Evolutionary conservation across 2,888 invertebrate genomes (phyloP).

Genomic region (Tupiocoris notatus): DNA sequence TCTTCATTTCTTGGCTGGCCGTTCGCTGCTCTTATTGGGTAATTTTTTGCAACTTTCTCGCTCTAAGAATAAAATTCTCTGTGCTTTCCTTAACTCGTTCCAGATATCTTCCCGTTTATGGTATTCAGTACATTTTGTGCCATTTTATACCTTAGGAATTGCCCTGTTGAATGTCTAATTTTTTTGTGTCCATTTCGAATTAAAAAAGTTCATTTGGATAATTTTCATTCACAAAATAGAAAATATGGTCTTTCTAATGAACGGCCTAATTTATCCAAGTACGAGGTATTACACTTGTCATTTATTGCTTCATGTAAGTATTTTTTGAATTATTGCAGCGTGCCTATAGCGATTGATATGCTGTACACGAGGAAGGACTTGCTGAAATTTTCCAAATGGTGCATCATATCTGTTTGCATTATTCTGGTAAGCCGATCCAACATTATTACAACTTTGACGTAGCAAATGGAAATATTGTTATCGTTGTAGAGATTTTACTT

Average conservation of each 20-base stretch:
- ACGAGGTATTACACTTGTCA: too few relatives aligned
- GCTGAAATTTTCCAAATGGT: slow-evolving; percentile 74
- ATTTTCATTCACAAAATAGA: too few relatives aligned
- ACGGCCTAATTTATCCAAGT: too few relatives aligned
- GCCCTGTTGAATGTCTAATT: too few relatives aligned
- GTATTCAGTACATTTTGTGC: not conserved
- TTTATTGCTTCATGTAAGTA: too few relatives aligned
- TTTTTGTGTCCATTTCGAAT: too few relatives aligned
- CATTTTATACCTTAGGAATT: too few relatives aligned
- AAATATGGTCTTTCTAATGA: too few relatives aligned
- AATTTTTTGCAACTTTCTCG: slow-evolving; percentile 40
- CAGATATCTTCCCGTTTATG: not conserved
- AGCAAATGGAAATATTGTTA: too few relatives aligned
- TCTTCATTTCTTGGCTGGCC: slow-evolving; percentile 90
- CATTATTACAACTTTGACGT: too few relatives aligned
- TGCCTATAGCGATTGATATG: slow-evolving; percentile 86
- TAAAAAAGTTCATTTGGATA: too few relatives aligned
- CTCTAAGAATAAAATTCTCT: not conserved
- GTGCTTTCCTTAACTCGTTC: not conserved
- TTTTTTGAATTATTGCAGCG: slow-evolving; percentile 56
- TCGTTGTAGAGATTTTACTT: too few relatives aligned
- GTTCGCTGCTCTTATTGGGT: slow-evolving; percentile 90
- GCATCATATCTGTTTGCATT: slow-evolving; percentile 65
- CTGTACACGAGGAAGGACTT: slow-evolving; percentile 66
- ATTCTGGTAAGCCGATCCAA: slow-evolving; percentile 65